Percentiles rank a stretch among this genome's conserved stretches.
These are phyloP conservation scores for Gallinago nigripennis DNA, from an alignment of 2,797 vertebrate genomes.

Conservation along the genomic window DNA sequence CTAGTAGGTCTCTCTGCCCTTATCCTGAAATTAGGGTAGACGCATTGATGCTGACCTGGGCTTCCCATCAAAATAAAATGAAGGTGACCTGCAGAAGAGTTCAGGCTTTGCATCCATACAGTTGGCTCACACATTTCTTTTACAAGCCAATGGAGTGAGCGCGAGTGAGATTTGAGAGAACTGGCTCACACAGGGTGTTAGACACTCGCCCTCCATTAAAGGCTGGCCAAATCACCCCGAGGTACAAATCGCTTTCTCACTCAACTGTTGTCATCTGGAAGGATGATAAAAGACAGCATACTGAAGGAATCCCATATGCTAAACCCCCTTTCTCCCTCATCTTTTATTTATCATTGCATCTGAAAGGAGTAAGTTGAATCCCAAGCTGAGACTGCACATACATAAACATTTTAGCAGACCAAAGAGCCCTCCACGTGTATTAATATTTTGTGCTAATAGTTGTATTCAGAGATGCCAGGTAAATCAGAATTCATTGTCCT, in stretches of 20 bases:
- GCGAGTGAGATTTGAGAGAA: neutral
- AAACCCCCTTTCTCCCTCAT: neutral
- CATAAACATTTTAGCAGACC: neutral
- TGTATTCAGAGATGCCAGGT: neutral
- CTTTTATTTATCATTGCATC: neutral
- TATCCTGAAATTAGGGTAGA: neutral
- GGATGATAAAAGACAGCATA: neutral
- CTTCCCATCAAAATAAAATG: neutral
- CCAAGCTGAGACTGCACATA: neutral
- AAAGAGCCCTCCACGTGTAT: neutral
- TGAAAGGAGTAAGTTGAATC: neutral
- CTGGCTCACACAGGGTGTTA: neutral
- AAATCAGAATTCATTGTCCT: neutral
- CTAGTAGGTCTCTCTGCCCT: neutral
- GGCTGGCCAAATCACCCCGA: neutral
- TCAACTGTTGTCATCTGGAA: neutral
- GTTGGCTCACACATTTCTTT: accelerated
- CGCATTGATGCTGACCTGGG: neutral
- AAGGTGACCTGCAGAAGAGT: neutral
- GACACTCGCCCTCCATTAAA: neutral
- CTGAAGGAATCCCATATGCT: neutral
- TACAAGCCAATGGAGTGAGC: neutral
- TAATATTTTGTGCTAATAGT: neutral
- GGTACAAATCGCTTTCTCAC: neutral
- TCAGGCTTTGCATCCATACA: neutral